Base-by-base conservation (phyloP, 2,888 invertebrate species). In the Drosophila barbarae region DNA sequence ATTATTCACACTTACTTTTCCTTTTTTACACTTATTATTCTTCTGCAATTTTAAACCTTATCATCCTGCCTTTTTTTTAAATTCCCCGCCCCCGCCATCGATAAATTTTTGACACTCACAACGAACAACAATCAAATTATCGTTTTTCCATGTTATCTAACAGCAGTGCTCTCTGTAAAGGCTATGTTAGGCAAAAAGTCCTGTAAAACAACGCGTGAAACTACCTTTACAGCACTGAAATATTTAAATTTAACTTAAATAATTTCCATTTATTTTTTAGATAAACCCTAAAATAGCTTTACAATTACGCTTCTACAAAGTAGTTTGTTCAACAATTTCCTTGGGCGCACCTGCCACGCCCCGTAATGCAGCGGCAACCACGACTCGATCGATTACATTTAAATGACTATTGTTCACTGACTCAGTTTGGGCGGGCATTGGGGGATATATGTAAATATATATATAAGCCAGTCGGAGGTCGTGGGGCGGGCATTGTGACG, bases 401-500 rank as follows among this genome's bases (percentile, higher is more conserved):
- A 80, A 84, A 81, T 81, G 81, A 81, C 81, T 81, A 80, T 83
- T 72, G 66, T 83, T 76, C 72, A 72, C 71, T 80, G 78, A 77
- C 81, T 85, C 81, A 49, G 66, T 58, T 74, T 56, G 46, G 30
- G 52, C 21, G 42, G 38, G 35, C 47, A 32, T 21, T 34, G 35
- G 44, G 44, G 13, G 28, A 21, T 18, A 46, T 42, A n/a, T 42
- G 30, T 3, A 9, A 0, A 8, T 23, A n/a, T 23, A 41, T 23
- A 41, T 26, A 15, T 65, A 32, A 32, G 21, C n/a, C 21, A 38
- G 34, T 32, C 38, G 38, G 21, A n/a, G 18, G 28, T 41, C 7
- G 34, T 26, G 44, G 32, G 49, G 21, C 28, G 35, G 55, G 34
- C 42, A 34, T 30, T 57, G 54, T 42, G 64, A 44, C 57, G 39